These are phyloP conservation scores for Nephrotoma guestfalica DNA, from an alignment of 2,888 invertebrate species.

Conservation along the genomic window DNA sequence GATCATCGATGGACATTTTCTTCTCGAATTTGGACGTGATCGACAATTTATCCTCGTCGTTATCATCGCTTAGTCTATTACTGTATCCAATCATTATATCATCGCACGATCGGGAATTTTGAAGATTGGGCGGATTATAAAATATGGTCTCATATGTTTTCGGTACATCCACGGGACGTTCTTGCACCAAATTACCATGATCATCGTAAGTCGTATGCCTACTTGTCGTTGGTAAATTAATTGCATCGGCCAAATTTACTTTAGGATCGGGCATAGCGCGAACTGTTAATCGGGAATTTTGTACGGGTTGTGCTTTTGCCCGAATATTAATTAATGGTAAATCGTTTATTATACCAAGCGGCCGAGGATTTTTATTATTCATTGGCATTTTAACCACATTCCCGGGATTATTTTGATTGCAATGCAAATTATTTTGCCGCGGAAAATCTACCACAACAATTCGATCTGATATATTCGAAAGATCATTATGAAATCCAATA, in stretches of 20 bases:
- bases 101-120: slow-evolving; percentile 38
- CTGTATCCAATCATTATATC: slow-evolving; percentile 31
- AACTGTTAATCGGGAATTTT: slow-evolving; percentile 37
- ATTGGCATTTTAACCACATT: background rate
- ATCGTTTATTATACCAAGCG: slow-evolving; percentile 10
- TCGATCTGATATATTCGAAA: slow-evolving; percentile 66
- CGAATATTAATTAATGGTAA: slow-evolving; percentile 10
- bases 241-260: slow-evolving; percentile 14
- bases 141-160: slow-evolving; percentile 24
- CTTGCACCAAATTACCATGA: slow-evolving; percentile 15
- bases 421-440: slow-evolving; percentile 17
- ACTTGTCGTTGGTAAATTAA: background rate
- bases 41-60: background rate
- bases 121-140: slow-evolving; percentile 32
- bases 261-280: slow-evolving; percentile 50
- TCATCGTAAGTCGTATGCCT: slow-evolving; percentile 3
- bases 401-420: background rate
- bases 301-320: background rate
- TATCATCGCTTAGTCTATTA: background rate
- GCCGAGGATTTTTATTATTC: slow-evolving; percentile 1
- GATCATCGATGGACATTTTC: slow-evolving; percentile 16
- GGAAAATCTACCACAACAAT: slow-evolving; percentile 66
- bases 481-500: slow-evolving; percentile 84
- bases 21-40: slow-evolving; percentile 13
- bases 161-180: slow-evolving; percentile 28